Evolutionary conservation across 2,113 vertebrate genomes (phyloP), one percentile per base, ranked within the genome.

Genomic region (Leuciscus idus): DNA sequence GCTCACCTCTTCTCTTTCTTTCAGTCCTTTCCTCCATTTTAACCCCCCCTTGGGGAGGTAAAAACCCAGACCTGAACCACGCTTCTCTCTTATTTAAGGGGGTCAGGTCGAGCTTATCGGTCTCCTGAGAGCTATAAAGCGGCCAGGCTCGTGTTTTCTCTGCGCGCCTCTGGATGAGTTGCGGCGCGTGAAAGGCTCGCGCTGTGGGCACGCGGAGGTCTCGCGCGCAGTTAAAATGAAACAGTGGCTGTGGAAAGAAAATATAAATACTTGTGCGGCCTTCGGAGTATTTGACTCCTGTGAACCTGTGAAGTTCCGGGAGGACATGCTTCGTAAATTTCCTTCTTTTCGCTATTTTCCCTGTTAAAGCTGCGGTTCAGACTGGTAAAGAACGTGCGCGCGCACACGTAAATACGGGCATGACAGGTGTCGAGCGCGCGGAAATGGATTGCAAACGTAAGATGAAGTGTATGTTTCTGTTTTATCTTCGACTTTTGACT

Each of bases 371-470:
- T 64, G 90, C 89, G 74, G 85, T 84, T 73, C 13, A 50, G 57
- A 87, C 90, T 93, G 91, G 87, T 91, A 92, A 92, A 92, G 36
- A 86, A 76, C 21, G 72, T 46, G 39, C 86, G 83, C 17, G 87
- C 73, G 83, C 89, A 90, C 88, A 10, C 87, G 86, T 88, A 92
- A 85, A 84, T 83, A 86, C 83, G 88, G 87, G 85, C 82, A 88
- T 93, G 92, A 93, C 94, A 95, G 93, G 93, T 94, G 94, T 91
- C 94, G 93, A 86, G 88, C 85, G 70, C 64, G 85, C 86, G 91
- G 90, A 92, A 90, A 86, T 89, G 85, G 84, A 89, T 75, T 70
- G 46, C 52, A 87, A 86, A 88, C 17, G 62, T 64, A 43, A 87
- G 43, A 79, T 17, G 82, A 91, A 46, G 77, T 76, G 50, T 57